phyloP scores from a whole-genome alignment of 2,113 vertebrate species.

The Albula goreensis region DNA sequence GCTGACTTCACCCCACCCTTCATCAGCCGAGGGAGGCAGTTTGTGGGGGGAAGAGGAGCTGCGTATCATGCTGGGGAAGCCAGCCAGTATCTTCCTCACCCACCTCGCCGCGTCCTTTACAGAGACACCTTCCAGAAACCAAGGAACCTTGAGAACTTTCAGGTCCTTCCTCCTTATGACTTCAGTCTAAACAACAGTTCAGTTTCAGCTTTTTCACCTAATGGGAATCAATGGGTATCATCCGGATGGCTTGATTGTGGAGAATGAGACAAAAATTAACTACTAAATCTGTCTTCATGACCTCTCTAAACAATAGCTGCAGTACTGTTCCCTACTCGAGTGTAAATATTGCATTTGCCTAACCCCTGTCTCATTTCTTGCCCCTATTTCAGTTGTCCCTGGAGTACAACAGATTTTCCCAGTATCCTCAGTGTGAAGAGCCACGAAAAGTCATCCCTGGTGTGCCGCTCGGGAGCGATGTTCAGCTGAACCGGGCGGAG shows the following conservation, averaged over 20 bases:
- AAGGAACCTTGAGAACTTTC: background rate
- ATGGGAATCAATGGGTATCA: too few relatives aligned
- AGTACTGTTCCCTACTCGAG: too few relatives aligned
- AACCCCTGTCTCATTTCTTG: background rate
- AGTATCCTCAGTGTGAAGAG: constrained; percentile 86
- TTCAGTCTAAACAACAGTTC: background rate
- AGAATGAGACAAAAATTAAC: too few relatives aligned
- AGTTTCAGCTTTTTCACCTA: too few relatives aligned
- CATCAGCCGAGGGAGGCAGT: constrained; percentile 84
- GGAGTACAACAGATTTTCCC: constrained; percentile 82
- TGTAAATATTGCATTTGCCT: too few relatives aligned
- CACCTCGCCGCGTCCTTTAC: background rate
- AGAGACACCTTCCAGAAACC: background rate
- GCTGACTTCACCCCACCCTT: constrained; percentile 95
- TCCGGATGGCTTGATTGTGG: too few relatives aligned
- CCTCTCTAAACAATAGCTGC: too few relatives aligned
- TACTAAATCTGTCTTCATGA: background rate
- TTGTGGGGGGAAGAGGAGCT: constrained; percentile 78
- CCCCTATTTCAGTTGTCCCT: constrained; percentile 74
- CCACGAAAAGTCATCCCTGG: constrained; percentile 88
- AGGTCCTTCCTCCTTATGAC: background rate
- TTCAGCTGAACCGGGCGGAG: constrained; percentile 92
- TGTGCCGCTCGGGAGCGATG: constrained; percentile 83
- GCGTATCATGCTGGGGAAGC: constrained; percentile 62
- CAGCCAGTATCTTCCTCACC: background rate